These are phyloP conservation scores for Mesocentrotus franciscanus DNA, from an alignment of 53 echinoderm and acorn worm genomes.

Conservation along the genomic window DNA sequence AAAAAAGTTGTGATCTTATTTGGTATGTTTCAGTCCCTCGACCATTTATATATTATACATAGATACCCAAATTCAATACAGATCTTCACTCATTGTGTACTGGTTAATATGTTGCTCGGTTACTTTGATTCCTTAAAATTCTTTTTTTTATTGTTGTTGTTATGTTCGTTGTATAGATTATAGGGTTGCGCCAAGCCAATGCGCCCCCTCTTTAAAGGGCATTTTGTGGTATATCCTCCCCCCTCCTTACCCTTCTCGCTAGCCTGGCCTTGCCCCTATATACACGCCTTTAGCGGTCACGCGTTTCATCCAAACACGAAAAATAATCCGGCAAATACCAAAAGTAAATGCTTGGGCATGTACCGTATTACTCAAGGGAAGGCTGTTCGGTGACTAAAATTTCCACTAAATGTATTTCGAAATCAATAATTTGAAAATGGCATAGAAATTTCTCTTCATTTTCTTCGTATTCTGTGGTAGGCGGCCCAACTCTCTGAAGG, in stretches of 20 bases:
- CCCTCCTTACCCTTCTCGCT: not conserved
- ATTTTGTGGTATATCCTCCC: too few species aligned
- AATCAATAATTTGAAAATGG: constrained; percentile 18
- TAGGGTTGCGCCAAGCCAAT: too few species aligned
- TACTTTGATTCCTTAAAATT: too few species aligned
- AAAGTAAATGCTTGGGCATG: constrained; percentile 25
- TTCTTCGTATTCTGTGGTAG: not conserved
- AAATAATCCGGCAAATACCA: constrained; percentile 11
- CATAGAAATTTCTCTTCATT: not conserved
- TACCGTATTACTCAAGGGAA: constrained; percentile 11
- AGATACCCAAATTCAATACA: too few species aligned
- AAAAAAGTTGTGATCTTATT: too few species aligned
- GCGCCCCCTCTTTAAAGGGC: too few species aligned
- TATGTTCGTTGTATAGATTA: too few species aligned
- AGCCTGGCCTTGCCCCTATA: not conserved
- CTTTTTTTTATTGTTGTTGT: too few species aligned
- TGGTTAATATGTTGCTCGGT: too few species aligned
- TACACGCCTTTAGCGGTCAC: not conserved
- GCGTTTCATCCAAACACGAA: not conserved
- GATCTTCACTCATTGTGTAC: too few species aligned
- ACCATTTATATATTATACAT: too few species aligned
- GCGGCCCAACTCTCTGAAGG: not conserved
- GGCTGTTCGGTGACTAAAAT: not conserved
- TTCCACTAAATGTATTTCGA: constrained; percentile 13
- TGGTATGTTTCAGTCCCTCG: too few species aligned